Percentiles rank a stretch among this genome's conserved stretches.
phyloP scores from a whole-genome alignment of 2,113 vertebrate genomes.

The Eupsittula cactorum region DNA sequence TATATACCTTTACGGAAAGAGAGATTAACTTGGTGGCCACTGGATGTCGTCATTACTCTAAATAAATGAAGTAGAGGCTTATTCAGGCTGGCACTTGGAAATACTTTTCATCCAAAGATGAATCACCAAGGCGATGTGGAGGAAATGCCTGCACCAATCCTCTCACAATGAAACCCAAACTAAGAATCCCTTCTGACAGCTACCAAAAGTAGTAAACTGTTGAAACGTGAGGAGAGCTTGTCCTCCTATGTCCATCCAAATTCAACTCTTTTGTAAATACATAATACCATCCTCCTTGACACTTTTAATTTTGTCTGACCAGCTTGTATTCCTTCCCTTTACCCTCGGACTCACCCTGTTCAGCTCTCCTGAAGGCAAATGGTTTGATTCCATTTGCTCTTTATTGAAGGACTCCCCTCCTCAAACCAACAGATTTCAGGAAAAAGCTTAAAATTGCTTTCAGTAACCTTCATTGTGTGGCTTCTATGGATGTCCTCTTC shows the following conservation, averaged over 20 bases:
- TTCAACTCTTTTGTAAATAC: background rate
- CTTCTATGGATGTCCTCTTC: background rate
- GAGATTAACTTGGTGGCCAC: conserved; percentile 42
- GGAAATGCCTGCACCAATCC: background rate
- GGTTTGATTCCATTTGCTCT: background rate
- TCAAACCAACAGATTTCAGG: background rate
- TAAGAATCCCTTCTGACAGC: background rate
- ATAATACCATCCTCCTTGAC: background rate
- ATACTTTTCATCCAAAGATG: background rate
- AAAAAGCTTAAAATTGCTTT: background rate
- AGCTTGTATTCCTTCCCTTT: background rate
- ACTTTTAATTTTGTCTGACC: background rate
- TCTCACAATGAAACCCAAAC: background rate
- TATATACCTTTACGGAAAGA: background rate
- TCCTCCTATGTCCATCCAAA: background rate
- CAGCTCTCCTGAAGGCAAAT: background rate
- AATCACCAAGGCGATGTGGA: background rate
- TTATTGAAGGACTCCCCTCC: accelerated
- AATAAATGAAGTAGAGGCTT: background rate
- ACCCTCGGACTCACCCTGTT: background rate
- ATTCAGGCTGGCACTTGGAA: background rate
- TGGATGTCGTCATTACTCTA: conserved; percentile 54
- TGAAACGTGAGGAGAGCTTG: background rate
- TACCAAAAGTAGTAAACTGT: background rate
- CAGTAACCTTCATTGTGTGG: background rate